Base-by-base conservation (phyloP, 2,797 vertebrate species). In the Gouania willdenowi region DNA sequence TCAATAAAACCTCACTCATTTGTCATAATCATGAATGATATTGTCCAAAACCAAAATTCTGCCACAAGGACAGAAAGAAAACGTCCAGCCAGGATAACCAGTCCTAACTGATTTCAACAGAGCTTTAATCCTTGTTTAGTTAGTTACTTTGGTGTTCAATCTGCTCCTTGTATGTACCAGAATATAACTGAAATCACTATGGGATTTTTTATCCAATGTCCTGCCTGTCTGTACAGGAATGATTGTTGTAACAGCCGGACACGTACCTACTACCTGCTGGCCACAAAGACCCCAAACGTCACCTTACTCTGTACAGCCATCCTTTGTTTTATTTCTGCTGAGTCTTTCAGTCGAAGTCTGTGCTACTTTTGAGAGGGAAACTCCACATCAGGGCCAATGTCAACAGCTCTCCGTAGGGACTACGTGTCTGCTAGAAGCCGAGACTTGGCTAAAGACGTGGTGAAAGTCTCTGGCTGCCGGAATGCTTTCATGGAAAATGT, bases 401-500 rank as follows among this genome's bases (percentile, higher is more conserved):
- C 79, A 84, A 71, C 65, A 79, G 58, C 18, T 33, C 32, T 26
- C 7, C 3, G 39, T 35, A 27, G 59, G 60, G 62, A 46, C 58
- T 53, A 13, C 4, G 17, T 35, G 63, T 66, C 47, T 66, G 45
- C 48, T 26, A 1, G 3, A 3, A 17, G 27, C 50, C 30, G 47
- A 63, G 59, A 61, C 59, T 82, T 69, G 60, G 72, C 67, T 22
- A 4, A 5, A n/a, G 58, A 68, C 49, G 16, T 34, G 51, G 41
- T 7, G 2, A 54, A 75, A 75, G 71, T 77, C 62, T 41, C 60
- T 51, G 62, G 25, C 38, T 21, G 59, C 6, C 50, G 56, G 52
- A 75, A 65, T 20, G 8, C 36, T 53, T 69, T 68, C 62, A 73
- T 71, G 75, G 77, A 83, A 83, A 80, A 67, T 60, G 53, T 42